Evolutionary conservation across 2,113 vertebrate species (phyloP).

Genomic region (Collichthys lucidus): DNA sequence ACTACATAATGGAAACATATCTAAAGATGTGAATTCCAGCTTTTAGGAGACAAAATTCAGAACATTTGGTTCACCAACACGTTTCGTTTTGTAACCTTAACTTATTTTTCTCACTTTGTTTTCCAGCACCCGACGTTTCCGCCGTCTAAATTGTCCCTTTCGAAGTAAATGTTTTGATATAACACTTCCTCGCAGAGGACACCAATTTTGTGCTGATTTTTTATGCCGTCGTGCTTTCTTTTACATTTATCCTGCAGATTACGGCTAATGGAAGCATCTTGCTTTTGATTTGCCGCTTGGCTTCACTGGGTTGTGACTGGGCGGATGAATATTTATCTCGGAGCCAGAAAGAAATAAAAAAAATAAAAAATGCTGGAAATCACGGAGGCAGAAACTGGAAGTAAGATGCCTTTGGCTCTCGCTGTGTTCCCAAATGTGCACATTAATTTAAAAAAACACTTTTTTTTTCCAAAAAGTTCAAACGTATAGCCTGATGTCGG

Average conservation of each 20-base stretch:
- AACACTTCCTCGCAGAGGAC: conserved; percentile 7
- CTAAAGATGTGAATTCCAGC: neutral
- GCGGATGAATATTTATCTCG: conserved; percentile 53
- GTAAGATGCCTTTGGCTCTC: conserved; percentile 36
- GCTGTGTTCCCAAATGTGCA: conserved; percentile 40
- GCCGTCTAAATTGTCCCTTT: conserved; percentile 1
- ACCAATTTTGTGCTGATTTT: conserved; percentile 33
- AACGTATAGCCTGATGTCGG: conserved; percentile 24
- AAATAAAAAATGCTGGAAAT: conserved; percentile 38
- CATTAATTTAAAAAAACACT: conserved; percentile 42
- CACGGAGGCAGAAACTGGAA: conserved; percentile 52
- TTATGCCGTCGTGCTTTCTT: conserved; percentile 21
- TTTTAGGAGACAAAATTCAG: neutral
- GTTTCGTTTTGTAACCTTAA: conserved; percentile 1
- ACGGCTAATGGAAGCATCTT: conserved; percentile 37
- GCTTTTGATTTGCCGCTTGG: conserved; percentile 45
- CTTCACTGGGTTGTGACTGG: conserved; percentile 54
- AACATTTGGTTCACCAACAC: neutral
- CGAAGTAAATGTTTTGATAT: conserved; percentile 28
- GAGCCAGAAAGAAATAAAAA: neutral
- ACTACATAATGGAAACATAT: neutral
- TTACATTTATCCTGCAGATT: conserved; percentile 38
- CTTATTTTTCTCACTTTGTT: neutral
- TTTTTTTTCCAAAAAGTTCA: conserved; percentile 43
- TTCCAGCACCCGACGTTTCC: neutral